These are phyloP conservation scores for Kryptolebias ocellatus DNA, from an alignment of 2,797 vertebrate species.

Conservation along the genomic window DNA sequence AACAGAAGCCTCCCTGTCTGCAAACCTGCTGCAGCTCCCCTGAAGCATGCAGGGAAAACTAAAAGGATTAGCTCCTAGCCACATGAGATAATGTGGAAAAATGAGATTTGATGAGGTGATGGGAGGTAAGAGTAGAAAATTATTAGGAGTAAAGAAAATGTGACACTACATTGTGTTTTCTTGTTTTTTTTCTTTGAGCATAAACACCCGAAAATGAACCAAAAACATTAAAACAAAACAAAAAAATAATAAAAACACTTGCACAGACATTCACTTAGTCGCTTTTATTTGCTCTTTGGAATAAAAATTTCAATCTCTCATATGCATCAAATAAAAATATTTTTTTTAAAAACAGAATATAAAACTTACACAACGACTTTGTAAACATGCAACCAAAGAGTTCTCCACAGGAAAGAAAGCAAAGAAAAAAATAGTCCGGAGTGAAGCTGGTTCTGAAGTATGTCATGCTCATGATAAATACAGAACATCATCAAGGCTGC, in stretches of 20 bases:
- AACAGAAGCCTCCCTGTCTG: conserved; percentile 64
- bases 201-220: not conserved
- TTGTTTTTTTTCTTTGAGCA: not conserved
- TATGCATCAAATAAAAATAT: conserved; percentile 38
- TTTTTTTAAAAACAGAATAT: conserved; percentile 29
- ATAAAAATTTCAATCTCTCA: conserved; percentile 72
- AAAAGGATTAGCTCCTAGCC: conserved; percentile 64
- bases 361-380: conserved; percentile 60
- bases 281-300: conserved; percentile 78
- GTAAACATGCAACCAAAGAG: conserved; percentile 76
- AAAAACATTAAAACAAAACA: conserved; percentile 7
- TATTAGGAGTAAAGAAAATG: conserved; percentile 37
- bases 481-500: conserved; percentile 31
- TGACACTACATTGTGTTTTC: conserved; percentile 13
- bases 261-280: conserved; percentile 64
- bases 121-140: conserved; percentile 10
- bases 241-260: not conserved
- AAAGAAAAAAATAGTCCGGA: conserved; percentile 23
- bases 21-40: conserved; percentile 67
- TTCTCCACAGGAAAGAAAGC: no score
- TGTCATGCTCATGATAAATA: conserved; percentile 49
- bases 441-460: conserved; percentile 39
- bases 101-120: conserved; percentile 51
- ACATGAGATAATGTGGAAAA: conserved; percentile 76
- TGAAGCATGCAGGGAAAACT: conserved; percentile 67